These are phyloP conservation scores for Drosophila siamana DNA, from an alignment of 2,888 invertebrate genomes.

Conservation along the genomic window DNA sequence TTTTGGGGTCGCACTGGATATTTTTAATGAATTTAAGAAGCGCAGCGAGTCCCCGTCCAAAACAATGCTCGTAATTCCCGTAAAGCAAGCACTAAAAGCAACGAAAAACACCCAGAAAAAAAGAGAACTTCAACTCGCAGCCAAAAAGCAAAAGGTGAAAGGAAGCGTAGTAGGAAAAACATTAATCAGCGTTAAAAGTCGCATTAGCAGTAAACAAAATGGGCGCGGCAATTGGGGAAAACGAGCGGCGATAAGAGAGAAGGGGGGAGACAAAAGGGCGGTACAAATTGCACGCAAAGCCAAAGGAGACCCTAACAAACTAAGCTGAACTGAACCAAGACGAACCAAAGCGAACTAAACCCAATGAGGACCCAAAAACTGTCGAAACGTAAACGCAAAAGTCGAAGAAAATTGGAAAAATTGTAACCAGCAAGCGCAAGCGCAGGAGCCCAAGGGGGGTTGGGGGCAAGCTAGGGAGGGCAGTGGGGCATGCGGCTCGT, in stretches of 20 bases:
- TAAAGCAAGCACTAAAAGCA: conserved; percentile 46
- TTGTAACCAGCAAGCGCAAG: conserved; percentile 41
- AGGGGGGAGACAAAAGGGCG: conserved; percentile 10
- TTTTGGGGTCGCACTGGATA: no score
- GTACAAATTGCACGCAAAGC: conserved; percentile 59
- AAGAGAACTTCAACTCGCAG: conserved; percentile 22
- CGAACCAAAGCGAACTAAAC: conserved; percentile 19
- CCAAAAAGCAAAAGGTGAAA: conserved; percentile 25
- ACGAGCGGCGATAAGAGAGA: not conserved
- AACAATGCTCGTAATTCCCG: conserved; percentile 53
- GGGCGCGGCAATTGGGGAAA: conserved; percentile 46
- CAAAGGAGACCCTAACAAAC: conserved; percentile 21
- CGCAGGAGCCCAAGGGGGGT: not conserved
- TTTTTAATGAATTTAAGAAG: conserved; percentile 75
- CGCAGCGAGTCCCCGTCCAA: conserved; percentile 38
- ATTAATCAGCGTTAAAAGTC: conserved; percentile 82
- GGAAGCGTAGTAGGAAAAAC: conserved; percentile 47
- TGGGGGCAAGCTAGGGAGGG: not conserved
- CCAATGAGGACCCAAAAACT: conserved; percentile 52
- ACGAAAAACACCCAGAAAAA: conserved; percentile 45
- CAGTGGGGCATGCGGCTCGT: conserved; percentile 12
- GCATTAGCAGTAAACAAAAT: conserved; percentile 77
- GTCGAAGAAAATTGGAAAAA: conserved; percentile 76
- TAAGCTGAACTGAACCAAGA: conserved; percentile 23
- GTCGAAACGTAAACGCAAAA: conserved; percentile 70